Conservation (phyloP, 2,113 vertebrate genomes). For the Cheilinus undulatus region DNA sequence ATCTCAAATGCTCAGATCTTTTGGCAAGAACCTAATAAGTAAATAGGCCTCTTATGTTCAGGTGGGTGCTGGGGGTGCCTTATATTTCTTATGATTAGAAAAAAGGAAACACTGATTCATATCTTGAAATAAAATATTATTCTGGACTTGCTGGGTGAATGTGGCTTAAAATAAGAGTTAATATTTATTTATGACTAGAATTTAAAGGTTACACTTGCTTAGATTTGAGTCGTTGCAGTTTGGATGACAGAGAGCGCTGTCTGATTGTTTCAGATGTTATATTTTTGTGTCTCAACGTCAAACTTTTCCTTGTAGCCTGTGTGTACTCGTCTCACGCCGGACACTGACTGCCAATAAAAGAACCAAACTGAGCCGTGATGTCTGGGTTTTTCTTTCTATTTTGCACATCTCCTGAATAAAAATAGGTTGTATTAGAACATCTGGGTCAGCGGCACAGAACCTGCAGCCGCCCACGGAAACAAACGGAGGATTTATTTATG, state of each 20-base stretch:
- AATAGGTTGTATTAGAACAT: not conserved
- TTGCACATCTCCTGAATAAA: not conserved
- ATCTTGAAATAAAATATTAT: too few species aligned
- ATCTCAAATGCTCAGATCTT: too few species aligned
- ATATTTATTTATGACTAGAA: too few species aligned
- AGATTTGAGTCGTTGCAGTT: too few species aligned
- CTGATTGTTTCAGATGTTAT: constrained; percentile 33
- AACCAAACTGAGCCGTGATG: constrained; percentile 34
- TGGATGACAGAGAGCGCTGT: constrained; percentile 19
- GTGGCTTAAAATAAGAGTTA: too few species aligned
- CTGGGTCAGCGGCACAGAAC: constrained; percentile 27
- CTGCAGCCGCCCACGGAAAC: constrained; percentile 32
- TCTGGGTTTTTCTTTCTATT: constrained; percentile 34
- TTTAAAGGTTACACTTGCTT: too few species aligned
- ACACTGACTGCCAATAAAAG: constrained; percentile 76
- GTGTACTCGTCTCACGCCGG: constrained; percentile 66
- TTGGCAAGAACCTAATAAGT: too few species aligned
- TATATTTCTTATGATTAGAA: too few species aligned
- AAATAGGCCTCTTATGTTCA: too few species aligned
- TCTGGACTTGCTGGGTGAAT: too few species aligned
- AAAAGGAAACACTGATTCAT: too few species aligned
- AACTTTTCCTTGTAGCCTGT: constrained; percentile 53
- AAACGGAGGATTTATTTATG: constrained; percentile 34
- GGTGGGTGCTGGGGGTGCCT: too few species aligned
- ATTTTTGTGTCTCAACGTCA: constrained; percentile 51